Conservation (phyloP, 1,140 invertebrate species). For the Sitobion miscanthi region DNA sequence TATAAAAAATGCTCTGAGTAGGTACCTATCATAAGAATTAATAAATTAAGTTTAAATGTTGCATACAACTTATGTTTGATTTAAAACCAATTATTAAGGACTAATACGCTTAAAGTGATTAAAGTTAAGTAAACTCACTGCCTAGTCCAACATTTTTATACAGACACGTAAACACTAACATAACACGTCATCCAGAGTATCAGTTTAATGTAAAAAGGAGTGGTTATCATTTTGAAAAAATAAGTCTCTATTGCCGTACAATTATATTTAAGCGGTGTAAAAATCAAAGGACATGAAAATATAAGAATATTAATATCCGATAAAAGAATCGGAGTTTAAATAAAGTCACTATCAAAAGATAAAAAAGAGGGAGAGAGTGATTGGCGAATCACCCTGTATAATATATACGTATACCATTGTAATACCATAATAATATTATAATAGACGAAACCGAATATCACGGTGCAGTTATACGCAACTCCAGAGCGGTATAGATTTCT, state of each 20-base stretch:
- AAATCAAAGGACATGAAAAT: too few species aligned
- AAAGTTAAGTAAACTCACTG: not conserved
- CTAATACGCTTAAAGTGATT: not conserved
- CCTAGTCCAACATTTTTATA: not conserved
- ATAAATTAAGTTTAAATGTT: too few species aligned
- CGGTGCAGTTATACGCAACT: not conserved
- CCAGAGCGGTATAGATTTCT: not conserved
- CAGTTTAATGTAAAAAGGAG: not conserved
- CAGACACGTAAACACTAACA: not conserved
- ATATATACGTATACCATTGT: not conserved
- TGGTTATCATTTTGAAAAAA: not conserved
- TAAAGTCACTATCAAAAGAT: not conserved
- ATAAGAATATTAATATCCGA: too few species aligned
- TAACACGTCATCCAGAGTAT: not conserved
- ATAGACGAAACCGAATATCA: not conserved
- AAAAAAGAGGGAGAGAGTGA: not conserved
- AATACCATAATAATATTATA: not conserved
- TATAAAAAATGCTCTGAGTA: too few species aligned
- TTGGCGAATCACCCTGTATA: not conserved
- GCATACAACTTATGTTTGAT: too few species aligned
- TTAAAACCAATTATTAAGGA: too few species aligned
- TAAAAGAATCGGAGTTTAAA: not conserved
- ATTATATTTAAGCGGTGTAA: too few species aligned
- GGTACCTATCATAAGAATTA: too few species aligned
- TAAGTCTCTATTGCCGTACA: not conserved